Evolutionary conservation across 2,888 invertebrate species (phyloP), one percentile per base, ranked within the genome.

Genomic region (Apotomis betuletana): DNA sequence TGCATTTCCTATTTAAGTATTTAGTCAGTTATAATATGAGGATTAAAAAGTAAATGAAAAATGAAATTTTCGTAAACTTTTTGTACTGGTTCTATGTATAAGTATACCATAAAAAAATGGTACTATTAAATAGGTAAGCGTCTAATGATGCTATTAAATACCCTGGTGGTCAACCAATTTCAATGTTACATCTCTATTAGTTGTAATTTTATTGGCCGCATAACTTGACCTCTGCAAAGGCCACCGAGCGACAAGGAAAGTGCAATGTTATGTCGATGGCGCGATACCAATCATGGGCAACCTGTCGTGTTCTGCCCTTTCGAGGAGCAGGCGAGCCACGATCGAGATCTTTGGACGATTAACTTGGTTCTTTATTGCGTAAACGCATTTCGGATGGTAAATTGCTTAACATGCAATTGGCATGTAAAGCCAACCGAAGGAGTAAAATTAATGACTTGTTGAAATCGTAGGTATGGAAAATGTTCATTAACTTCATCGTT

Each of bases 241-340:
- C 44, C 54, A 15, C 38, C 9, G 49, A 54, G 13, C n/a, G 36
- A 64, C 63, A 63, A 64, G 41, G 64, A 55, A 64, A 64, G 64
- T 55, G 54, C 55, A 4, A 49, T 49, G 59, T 27, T 59, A 44
- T 44, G 49, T 59, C 13, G 15, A 41, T 27, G 60, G 15, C 27
- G 49, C 49, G 49, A 49, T 49, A 27, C 12, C 60, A 46, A 27
- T 61, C 15, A 61, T 27, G 49, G 12, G 15, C 46, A 10, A 44
- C n/a, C 44, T 55, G 64, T 55, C 64, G 55, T 55, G 64, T 55
- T 27, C 55, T 44, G 44, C 46, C 55, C 46, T 65, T 55, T 6
- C 41, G 6, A 13, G 51, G 51, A 12, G 59, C 9, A 1, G 15
- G 27, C n/a, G 36, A 1, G 15, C 12, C 64, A 46, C 46, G 46